phyloP scores from a whole-genome alignment of 2,888 invertebrate genomes.

The Orthonychiurus folsomi region DNA sequence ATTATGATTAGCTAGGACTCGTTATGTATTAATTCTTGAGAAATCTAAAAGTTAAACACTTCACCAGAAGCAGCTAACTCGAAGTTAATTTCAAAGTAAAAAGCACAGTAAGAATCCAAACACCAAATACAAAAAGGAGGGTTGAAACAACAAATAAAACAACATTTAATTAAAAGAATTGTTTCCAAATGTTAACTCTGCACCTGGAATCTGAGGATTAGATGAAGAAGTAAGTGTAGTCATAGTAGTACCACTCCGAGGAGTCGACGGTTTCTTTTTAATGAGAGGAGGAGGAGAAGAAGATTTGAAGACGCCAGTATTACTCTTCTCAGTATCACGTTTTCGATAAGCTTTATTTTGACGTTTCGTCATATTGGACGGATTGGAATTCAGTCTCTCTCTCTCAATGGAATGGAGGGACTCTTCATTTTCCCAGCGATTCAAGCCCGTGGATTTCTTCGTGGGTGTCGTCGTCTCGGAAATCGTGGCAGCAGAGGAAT shows the following conservation, averaged over 20 bases:
- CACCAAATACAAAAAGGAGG: too few species aligned
- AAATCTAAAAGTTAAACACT: too few species aligned
- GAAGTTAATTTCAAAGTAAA: too few species aligned
- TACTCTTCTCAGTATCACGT: neutral
- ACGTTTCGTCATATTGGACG: neutral
- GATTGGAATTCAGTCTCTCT: neutral
- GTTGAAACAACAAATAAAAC: too few species aligned
- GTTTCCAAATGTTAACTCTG: too few species aligned
- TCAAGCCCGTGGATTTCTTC: slow-evolving; percentile 15
- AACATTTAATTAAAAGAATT: too few species aligned
- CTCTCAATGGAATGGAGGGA: slow-evolving; percentile 23
- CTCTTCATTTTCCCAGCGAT: slow-evolving; percentile 39
- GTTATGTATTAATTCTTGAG: too few species aligned
- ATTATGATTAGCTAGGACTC: too few species aligned
- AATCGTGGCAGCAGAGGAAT: neutral
- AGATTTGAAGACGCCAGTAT: too few species aligned
- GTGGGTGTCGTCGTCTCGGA: neutral
- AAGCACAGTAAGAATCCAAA: too few species aligned
- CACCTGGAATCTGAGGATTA: neutral
- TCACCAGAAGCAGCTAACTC: too few species aligned
- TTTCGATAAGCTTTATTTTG: neutral
- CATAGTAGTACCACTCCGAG: neutral
- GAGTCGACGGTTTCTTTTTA: neutral
- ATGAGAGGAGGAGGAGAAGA: neutral
- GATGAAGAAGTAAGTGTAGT: too few species aligned